Evolutionary conservation across 2,888 invertebrate species (phyloP), one percentile per base, ranked within the genome.

Genomic region (Rhagonycha lutea): DNA sequence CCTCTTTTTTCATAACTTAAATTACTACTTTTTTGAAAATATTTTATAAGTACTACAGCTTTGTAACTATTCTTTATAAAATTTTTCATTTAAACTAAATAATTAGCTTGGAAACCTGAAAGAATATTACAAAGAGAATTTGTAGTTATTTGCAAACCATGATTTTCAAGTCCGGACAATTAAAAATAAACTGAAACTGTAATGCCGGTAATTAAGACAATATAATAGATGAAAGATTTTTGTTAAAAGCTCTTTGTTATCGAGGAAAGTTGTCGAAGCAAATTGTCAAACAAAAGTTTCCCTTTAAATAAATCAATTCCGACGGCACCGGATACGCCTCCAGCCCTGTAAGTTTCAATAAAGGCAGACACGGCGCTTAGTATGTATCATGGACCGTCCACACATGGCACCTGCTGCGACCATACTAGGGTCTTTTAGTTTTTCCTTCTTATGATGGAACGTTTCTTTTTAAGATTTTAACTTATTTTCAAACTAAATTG

Each of bases 281-380:
- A 65, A 26, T 65, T 65, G 63, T 65, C 63, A 73, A 29, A 75
- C 70, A 72, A 75, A 78, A 75, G 70, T 74, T 74, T 69, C 68
- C 70, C 68, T 74, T 69, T 47, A 75, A 71, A 78, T 78, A 78
- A 78, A 78, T 78, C 78, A 78, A 76, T 73, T 69, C 69, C 72
- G 72, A 78, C 72, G 73, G 63, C 78, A 71, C 76, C 73, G 75
- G 76, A 78, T 76, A 75, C 69, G 69, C 73, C 69, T 61, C 26
- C n/a, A 74, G 70, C 69, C 26, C 69, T 68, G 73, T 70, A 75
- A 76, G 76, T 78, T 78, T 78, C 78, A 78, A 78, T 78, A 78
- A 77, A 74, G 71, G 78, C 32, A 74, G 76, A 78, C 78, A 76
- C 71, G 72, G 32, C 76, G 71, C 73, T 77, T 78, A 78, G 77